phyloP scores from a whole-genome alignment of 2,113 vertebrate genomes.

The Megaceryle torquata region DNA sequence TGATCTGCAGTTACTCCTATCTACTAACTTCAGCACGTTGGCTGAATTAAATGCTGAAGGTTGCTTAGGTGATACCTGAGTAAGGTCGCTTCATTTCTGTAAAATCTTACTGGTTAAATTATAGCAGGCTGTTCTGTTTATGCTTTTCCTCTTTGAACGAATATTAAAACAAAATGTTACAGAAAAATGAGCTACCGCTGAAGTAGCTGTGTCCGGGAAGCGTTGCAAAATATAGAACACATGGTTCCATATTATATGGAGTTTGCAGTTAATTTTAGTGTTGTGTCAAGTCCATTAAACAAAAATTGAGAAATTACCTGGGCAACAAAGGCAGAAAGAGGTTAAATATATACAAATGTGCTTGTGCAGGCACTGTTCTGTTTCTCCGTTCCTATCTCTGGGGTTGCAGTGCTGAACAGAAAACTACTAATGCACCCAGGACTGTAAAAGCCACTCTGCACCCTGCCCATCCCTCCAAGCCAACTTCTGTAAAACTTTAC shows the following conservation, averaged over 20 bases:
- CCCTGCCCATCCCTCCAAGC: neutral
- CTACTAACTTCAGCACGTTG: neutral
- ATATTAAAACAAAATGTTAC: neutral
- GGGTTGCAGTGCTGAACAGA: neutral
- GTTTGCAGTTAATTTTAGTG: neutral
- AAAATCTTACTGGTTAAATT: neutral
- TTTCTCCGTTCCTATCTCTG: neutral
- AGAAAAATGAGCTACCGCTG: neutral
- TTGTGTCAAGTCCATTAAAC: neutral
- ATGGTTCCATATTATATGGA: too few species aligned
- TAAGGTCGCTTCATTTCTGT: neutral
- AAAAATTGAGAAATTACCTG: neutral
- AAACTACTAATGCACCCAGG: neutral
- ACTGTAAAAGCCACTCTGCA: neutral
- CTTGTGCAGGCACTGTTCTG: neutral
- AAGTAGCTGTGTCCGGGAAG: neutral
- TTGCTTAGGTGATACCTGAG: neutral
- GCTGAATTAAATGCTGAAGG: neutral
- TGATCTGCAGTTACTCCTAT: neutral
- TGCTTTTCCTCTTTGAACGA: neutral
- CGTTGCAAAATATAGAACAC: accelerated
- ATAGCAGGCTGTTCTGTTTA: neutral
- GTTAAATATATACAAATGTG: neutral
- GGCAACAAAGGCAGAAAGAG: neutral
- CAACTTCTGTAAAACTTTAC: neutral